Evolutionary conservation across 2,113 vertebrate genomes (phyloP).

Genomic region (Galeopterus variegatus): DNA sequence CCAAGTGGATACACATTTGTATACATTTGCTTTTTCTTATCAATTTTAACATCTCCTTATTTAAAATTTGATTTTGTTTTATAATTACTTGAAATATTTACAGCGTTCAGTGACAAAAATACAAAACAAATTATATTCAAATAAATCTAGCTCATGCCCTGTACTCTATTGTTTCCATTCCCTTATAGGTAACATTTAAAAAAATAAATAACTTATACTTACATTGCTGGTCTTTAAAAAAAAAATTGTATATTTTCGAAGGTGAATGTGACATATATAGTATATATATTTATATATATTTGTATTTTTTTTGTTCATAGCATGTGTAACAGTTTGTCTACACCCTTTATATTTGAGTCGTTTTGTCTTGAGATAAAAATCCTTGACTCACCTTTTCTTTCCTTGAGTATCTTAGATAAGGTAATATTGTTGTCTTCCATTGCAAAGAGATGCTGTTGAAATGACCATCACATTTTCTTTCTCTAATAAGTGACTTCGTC

Average conservation of each 20-base stretch:
- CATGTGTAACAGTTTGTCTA: not conserved
- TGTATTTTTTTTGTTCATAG: not conserved
- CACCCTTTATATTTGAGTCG: not conserved
- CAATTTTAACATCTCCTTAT: not conserved
- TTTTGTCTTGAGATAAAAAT: not conserved
- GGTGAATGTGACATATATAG: not conserved
- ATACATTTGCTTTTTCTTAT: not conserved
- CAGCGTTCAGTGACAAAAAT: not conserved
- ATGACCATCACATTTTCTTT: constrained; percentile 13
- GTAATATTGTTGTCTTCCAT: not conserved
- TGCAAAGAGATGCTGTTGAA: not conserved
- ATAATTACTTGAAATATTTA: not conserved
- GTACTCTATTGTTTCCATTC: not conserved
- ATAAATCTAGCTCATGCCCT: not conserved
- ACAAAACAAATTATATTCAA: not conserved
- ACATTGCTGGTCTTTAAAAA: not conserved
- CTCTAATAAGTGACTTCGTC: not conserved
- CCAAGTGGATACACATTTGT: not conserved
- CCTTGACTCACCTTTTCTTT: not conserved
- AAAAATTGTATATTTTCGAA: not conserved
- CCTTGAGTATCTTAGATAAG: not conserved
- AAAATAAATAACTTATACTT: not conserved
- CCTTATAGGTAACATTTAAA: not conserved
- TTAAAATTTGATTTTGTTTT: constrained; percentile 5
- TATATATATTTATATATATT: not conserved